phyloP scores from a whole-genome alignment of 2,113 vertebrate genomes.

The Cyprinodon variegatus region DNA sequence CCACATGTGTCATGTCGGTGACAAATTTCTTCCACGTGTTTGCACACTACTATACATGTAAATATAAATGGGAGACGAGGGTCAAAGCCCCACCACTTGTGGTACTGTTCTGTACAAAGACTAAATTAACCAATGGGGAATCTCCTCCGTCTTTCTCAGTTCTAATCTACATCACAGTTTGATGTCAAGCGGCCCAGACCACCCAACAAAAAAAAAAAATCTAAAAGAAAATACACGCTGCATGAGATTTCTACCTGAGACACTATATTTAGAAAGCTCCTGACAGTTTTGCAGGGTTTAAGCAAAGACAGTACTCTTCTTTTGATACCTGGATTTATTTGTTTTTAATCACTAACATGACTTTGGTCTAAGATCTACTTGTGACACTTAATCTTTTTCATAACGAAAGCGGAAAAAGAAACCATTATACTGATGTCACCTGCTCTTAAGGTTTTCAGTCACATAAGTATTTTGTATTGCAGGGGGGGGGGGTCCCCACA shows the following conservation, averaged over 20 bases:
- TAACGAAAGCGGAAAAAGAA: conserved; percentile 20
- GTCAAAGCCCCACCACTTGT: conserved; percentile 14
- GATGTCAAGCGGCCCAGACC: conserved; percentile 71
- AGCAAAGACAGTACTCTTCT: conserved; percentile 29
- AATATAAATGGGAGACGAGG: neutral
- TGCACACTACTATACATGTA: conserved; percentile 12
- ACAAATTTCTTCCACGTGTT: conserved; percentile 38
- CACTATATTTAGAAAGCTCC: conserved; percentile 11
- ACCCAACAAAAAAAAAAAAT: conserved; percentile 45
- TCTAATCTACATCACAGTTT: conserved; percentile 51
- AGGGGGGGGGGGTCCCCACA: conserved; percentile 32
- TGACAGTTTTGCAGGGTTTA: conserved; percentile 56
- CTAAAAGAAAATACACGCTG: conserved; percentile 1
- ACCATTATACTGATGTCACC: conserved; percentile 66
- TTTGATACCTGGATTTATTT: conserved; percentile 52
- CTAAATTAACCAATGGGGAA: conserved; percentile 41
- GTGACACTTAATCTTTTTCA: conserved; percentile 33
- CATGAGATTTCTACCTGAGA: conserved; percentile 33
- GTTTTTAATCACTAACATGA: conserved; percentile 23
- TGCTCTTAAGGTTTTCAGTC: conserved; percentile 56
- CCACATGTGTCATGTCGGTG: conserved; percentile 56
- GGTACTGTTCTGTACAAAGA: conserved; percentile 54
- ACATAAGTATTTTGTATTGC: conserved; percentile 42
- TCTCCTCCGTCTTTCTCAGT: conserved; percentile 59
- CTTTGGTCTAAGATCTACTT: conserved; percentile 22